Percentiles rank a stretch among this genome's conserved stretches.
These are phyloP conservation scores for Apodemia hepburni DNA, from an alignment of 2,888 invertebrate genomes.

Conservation along the genomic window DNA sequence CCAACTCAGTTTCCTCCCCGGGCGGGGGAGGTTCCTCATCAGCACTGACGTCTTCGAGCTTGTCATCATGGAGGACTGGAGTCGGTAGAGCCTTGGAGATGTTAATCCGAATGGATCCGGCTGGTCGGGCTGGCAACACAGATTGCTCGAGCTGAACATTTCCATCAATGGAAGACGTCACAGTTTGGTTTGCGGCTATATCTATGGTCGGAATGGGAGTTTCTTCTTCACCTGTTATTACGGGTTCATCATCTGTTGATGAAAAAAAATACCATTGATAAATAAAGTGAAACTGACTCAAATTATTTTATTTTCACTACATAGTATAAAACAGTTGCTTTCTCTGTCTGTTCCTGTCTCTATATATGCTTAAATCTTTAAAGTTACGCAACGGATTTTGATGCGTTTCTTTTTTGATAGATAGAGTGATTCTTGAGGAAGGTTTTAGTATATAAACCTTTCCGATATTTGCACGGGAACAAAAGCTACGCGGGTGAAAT, in stretches of 20 bases:
- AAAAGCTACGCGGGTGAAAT: no score
- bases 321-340: no score
- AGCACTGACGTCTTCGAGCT: slow-evolving; percentile 53
- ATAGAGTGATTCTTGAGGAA: no score
- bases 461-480: no score
- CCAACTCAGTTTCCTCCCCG: slow-evolving; percentile 75
- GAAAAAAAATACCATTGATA: neutral
- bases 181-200: slow-evolving; percentile 76
- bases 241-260: slow-evolving; percentile 68
- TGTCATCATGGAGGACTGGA: slow-evolving; percentile 42
- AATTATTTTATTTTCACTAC: no score
- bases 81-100: slow-evolving; percentile 85
- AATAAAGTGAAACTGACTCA: no score
- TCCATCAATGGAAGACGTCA: slow-evolving; percentile 87
- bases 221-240: slow-evolving; percentile 72
- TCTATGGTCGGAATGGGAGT: slow-evolving; percentile 52
- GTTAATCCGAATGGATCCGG: slow-evolving; percentile 89
- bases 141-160: slow-evolving; percentile 84
- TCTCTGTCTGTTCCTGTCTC: no score
- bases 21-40: slow-evolving; percentile 80
- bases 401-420: no score
- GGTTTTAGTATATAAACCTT: no score
- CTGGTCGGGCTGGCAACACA: slow-evolving; percentile 50
- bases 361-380: no score
- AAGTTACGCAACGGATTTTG: no score